A percentile compares a stretch with the other conserved stretches of the same genome.
Conservation (phyloP, 2,888 invertebrate genomes). For the Eupithecia inturbata region DNA sequence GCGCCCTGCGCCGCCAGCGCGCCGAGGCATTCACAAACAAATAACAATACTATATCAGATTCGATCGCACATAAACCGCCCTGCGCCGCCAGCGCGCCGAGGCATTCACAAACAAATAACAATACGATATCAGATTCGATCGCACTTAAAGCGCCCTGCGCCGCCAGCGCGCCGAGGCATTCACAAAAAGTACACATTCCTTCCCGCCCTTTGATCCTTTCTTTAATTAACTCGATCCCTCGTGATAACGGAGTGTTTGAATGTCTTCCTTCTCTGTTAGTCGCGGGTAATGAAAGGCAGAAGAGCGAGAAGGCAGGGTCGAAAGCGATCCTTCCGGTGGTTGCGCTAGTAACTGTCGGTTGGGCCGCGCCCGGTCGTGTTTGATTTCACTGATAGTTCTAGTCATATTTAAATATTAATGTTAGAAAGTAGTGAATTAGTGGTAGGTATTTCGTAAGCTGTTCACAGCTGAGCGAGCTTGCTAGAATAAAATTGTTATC, state of each 20-base stretch:
- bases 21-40: too few relatives aligned
- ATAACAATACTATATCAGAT: too few relatives aligned
- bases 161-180: constrained; percentile 23
- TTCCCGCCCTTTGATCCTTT: constrained; percentile 39
- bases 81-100: too few relatives aligned
- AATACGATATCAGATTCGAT: constrained; percentile 34
- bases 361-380: constrained; percentile 22
- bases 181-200: constrained; percentile 42
- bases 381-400: constrained; percentile 15
- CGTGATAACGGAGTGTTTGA: constrained; percentile 25
- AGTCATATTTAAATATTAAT: not conserved
- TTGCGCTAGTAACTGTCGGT: constrained; percentile 36
- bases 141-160: constrained; percentile 36
- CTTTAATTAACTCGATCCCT: constrained; percentile 43
- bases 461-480: constrained; percentile 20
- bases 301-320: constrained; percentile 37
- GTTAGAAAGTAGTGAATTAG: constrained; percentile 10
- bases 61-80: too few relatives aligned
- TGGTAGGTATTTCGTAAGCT: constrained; percentile 9
- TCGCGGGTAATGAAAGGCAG: constrained; percentile 15
- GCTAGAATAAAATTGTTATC: constrained; percentile 15
- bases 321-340: constrained; percentile 35
- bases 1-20: too few relatives aligned
- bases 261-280: constrained; percentile 33
- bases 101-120: too few relatives aligned